Conservation (phyloP, 92 coral and sea anemone genomes). For the Anthopleura xanthogrammica region DNA sequence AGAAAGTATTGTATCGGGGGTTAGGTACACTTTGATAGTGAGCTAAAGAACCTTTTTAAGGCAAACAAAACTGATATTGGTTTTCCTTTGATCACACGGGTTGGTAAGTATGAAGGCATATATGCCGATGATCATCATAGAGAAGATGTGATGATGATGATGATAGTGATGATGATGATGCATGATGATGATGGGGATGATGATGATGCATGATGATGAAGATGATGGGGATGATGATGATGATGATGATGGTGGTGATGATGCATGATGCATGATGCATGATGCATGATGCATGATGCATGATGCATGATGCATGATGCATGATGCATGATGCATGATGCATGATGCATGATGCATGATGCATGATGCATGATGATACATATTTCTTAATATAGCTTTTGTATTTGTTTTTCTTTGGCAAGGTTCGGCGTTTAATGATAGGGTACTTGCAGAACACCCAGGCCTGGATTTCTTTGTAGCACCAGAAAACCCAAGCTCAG, state of each 20-base stretch:
- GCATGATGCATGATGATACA: neutral
- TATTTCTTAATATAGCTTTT: neutral
- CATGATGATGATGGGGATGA: neutral
- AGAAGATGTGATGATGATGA: neutral
- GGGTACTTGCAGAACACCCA: neutral
- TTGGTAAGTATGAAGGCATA: neutral
- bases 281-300: neutral
- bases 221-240: neutral
- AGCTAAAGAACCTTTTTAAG: neutral
- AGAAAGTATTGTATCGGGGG: no score
- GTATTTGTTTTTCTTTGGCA: neutral
- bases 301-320: neutral
- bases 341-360: neutral
- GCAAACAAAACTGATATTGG: neutral
- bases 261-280: no score
- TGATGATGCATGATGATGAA: neutral
- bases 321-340: neutral
- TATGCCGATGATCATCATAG: neutral
- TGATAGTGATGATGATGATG: neutral
- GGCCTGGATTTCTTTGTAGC: slow-evolving; percentile 11
- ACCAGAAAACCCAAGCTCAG: neutral
- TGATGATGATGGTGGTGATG: no score
- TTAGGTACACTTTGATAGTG: neutral
- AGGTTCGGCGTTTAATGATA: neutral
- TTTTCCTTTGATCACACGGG: neutral